phyloP scores from a whole-genome alignment of 1,140 invertebrate genomes.

The Lepidurus arcticus region DNA sequence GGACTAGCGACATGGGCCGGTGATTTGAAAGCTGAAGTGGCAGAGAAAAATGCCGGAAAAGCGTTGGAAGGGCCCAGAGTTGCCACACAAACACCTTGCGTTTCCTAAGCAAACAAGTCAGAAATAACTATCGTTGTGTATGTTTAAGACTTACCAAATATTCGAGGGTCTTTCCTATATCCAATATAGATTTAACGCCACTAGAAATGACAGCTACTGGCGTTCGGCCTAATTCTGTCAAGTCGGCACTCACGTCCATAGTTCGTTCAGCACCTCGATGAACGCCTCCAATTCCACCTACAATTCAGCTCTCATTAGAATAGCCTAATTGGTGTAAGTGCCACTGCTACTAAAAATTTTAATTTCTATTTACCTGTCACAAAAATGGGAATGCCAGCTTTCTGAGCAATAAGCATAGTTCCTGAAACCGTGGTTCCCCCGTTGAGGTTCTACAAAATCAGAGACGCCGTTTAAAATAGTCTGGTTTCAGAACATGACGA shows the following conservation, averaged over 20 bases:
- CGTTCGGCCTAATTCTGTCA: constrained; percentile 80
- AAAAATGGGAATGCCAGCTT: constrained; percentile 82
- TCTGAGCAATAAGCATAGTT: constrained; percentile 78
- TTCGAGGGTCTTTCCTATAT: constrained; percentile 89
- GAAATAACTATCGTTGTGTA: constrained; percentile 6
- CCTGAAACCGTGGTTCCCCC: constrained; percentile 96
- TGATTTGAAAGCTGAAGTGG: constrained; percentile 59
- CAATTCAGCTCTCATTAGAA: constrained; percentile 14
- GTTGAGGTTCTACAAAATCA: constrained; percentile 51
- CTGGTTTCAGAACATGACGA: not conserved
- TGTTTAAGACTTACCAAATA: constrained; percentile 63
- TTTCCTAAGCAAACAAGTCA: constrained; percentile 61
- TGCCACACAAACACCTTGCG: constrained; percentile 84
- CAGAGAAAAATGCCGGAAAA: constrained; percentile 67
- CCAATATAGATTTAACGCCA: constrained; percentile 95
- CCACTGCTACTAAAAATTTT: not conserved
- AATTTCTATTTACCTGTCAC: constrained; percentile 67
- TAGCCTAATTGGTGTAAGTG: not conserved
- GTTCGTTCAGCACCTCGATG: constrained; percentile 77
- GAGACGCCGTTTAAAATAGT: constrained; percentile 26
- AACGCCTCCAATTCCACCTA: constrained; percentile 83
- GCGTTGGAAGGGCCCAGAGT: constrained; percentile 57
- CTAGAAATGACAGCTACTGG: constrained; percentile 86
- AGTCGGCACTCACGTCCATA: constrained; percentile 91
- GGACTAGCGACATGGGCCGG: constrained; percentile 60